Evolutionary conservation across 2,797 vertebrate species (phyloP).

Genomic region (Xenopus petersii): DNA sequence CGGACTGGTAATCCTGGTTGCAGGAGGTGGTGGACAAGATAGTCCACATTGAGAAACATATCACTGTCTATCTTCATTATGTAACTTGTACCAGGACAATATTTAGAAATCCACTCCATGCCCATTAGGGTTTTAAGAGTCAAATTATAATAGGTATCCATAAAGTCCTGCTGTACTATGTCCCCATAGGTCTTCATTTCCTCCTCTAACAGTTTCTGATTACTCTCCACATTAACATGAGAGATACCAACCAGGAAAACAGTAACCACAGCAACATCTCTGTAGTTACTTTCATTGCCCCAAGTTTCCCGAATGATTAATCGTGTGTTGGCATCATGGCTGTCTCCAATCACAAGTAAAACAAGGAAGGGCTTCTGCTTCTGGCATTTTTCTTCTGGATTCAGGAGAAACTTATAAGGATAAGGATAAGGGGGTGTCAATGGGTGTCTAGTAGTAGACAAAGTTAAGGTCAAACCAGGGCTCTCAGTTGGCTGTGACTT

Average conservation of each 20-base stretch:
- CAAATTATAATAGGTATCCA: slow-evolving; percentile 70
- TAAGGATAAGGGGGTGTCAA: slow-evolving; percentile 50
- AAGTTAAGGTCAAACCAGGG: background rate
- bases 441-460: slow-evolving; percentile 23
- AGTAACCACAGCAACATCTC: slow-evolving; percentile 56
- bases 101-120: slow-evolving; percentile 66
- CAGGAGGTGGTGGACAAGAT: slow-evolving; percentile 57
- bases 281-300: slow-evolving; percentile 63
- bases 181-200: slow-evolving; percentile 55
- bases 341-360: slow-evolving; percentile 63
- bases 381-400: slow-evolving; percentile 61
- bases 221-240: background rate
- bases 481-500: background rate
- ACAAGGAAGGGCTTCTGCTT: slow-evolving; percentile 65
- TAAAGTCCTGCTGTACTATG: slow-evolving; percentile 70
- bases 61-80: slow-evolving; percentile 73
- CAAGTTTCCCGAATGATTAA: slow-evolving; percentile 69
- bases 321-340: slow-evolving; percentile 39
- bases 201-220: background rate
- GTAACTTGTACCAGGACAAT: slow-evolving; percentile 61
- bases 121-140: slow-evolving; percentile 76
- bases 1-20: slow-evolving; percentile 21
- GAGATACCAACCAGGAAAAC: slow-evolving; percentile 69
- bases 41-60: slow-evolving; percentile 72
- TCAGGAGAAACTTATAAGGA: slow-evolving; percentile 68